These are phyloP conservation scores for Nothoprocta perdicaria DNA, from an alignment of 2,113 vertebrate genomes.

Conservation along the genomic window DNA sequence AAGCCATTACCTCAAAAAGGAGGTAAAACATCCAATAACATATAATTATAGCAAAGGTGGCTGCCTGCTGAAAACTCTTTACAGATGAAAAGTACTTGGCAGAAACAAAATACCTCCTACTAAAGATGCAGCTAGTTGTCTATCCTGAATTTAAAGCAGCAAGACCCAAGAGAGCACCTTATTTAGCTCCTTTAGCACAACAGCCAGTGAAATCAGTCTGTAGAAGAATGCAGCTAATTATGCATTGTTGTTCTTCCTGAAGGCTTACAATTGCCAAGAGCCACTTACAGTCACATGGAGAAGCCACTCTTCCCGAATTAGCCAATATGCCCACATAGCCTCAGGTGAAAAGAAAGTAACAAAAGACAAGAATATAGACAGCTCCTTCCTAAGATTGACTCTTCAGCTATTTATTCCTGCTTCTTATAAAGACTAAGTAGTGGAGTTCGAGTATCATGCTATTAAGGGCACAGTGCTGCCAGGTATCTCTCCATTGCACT, in stretches of 20 bases:
- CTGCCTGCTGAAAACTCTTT: not conserved
- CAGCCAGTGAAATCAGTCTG: not conserved
- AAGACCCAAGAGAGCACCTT: not conserved
- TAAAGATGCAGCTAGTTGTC: not conserved
- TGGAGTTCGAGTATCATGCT: not conserved
- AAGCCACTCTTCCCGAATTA: not conserved
- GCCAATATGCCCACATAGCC: not conserved
- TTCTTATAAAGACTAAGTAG: conserved; percentile 6
- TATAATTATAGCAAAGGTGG: not conserved
- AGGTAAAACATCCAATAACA: not conserved
- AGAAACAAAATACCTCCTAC: not conserved
- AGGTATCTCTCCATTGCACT: not conserved
- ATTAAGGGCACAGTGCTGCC: not conserved
- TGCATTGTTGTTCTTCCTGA: not conserved
- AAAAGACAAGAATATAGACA: not conserved
- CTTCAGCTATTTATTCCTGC: not conserved
- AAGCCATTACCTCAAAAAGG: not conserved
- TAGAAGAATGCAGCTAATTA: not conserved
- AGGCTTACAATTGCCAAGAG: not conserved
- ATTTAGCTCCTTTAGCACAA: not conserved
- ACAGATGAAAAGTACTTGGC: not conserved
- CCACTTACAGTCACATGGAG: not conserved
- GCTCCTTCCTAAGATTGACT: not conserved
- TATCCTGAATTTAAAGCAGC: not conserved
- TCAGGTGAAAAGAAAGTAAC: not conserved